Evolutionary conservation across 2,797 vertebrate species (phyloP).

Genomic region (Typhlichthys eigenmanni): DNA sequence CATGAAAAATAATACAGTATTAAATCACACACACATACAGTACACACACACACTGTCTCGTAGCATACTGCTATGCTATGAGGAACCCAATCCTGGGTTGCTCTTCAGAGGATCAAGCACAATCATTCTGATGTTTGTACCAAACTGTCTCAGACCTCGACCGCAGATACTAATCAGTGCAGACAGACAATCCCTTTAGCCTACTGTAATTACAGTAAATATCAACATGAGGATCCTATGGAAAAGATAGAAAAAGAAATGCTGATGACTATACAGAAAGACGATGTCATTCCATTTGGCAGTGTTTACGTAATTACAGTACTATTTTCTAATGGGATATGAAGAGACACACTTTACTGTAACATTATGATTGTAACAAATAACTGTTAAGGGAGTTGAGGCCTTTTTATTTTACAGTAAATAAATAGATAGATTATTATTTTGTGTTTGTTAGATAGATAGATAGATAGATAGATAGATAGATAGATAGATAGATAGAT

Average conservation of each 20-base stretch:
- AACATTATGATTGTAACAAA: not conserved
- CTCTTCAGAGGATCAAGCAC: not conserved
- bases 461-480: conserved; percentile 27
- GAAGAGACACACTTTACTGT: no score
- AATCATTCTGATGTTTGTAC: not conserved
- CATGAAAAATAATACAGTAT: no score
- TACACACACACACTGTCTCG: not conserved
- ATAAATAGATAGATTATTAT: no score
- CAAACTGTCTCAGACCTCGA: not conserved
- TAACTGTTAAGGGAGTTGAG: no score
- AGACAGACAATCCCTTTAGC: conserved; percentile 22
- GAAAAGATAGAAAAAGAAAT: conserved; percentile 28
- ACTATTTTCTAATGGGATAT: no score
- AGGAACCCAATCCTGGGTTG: not conserved
- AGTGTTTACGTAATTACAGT: no score
- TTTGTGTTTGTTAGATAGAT: no score
- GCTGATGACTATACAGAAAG: conserved; percentile 1
- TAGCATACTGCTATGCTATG: no score
- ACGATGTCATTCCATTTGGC: no score
- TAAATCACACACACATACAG: not conserved
- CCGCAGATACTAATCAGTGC: conserved; percentile 2
- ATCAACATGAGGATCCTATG: conserved; percentile 14
- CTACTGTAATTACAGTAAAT: conserved; percentile 3
- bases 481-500: not conserved
- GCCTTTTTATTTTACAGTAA: not conserved